A percentile compares a stretch with the other conserved stretches of the same genome.
Conservation (phyloP, 2,888 invertebrate genomes). For the Apamea monoglypha region DNA sequence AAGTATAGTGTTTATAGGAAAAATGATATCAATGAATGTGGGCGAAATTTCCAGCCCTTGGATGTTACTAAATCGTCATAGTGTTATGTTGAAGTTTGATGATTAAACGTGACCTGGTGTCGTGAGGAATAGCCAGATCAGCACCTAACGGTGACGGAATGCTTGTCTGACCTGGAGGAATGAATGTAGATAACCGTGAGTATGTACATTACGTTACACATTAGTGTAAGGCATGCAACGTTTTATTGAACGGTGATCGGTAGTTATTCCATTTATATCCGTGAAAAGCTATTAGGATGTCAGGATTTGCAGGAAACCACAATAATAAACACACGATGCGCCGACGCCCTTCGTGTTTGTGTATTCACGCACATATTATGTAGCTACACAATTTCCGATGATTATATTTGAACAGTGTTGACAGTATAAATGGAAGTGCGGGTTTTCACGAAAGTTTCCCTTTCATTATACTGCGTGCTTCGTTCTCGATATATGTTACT, state of each 20-base stretch:
- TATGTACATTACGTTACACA: no score
- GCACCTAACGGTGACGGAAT: no score
- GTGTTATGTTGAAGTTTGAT: no score
- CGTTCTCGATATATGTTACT: no score
- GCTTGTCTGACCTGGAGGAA: no score
- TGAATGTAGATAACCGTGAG: no score
- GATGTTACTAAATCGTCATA: no score
- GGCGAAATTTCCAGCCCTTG: no score
- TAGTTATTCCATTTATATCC: constrained; percentile 32
- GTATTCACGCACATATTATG: background rate
- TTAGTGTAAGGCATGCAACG: constrained; percentile 14
- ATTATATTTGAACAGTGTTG: constrained; percentile 2
- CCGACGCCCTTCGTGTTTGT: background rate
- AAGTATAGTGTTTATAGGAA: no score
- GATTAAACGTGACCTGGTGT: no score
- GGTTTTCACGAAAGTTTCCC: background rate
- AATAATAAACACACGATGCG: background rate
- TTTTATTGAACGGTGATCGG: constrained; percentile 22
- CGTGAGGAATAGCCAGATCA: no score
- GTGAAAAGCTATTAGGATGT: constrained; percentile 19
- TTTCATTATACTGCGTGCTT: background rate
- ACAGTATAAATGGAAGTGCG: background rate
- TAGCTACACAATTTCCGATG: background rate
- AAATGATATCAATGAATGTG: no score
- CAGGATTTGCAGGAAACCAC: background rate